Base-by-base conservation (phyloP, 1,140 invertebrate genomes). In the Papilio aristodemus region DNA sequence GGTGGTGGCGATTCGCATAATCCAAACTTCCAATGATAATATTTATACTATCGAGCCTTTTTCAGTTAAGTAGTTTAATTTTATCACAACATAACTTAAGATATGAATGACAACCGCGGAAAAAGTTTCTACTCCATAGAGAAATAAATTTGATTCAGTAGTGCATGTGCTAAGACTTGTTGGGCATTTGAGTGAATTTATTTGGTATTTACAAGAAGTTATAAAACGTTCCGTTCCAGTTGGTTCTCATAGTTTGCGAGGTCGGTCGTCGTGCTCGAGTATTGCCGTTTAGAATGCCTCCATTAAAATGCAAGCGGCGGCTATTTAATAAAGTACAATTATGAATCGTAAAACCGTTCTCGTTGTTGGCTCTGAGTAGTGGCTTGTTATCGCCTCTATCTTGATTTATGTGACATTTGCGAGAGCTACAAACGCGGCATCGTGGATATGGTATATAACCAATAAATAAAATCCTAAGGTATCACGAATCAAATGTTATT, bases 311-410 rank as follows among this genome's bases (percentile, higher is more conserved):
- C 80, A 83, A 82, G 77, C 76, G 78, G 80, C 79, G 74, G 85
- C 75, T 80, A 84, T 90, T 88, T 85, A 90, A 90, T 90, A 90
- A 88, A 89, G 82, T 85, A 86, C 86, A 90, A 90, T 90, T 90
- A 90, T 89, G 87, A 87, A 82, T 90, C 87, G 83, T 90, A 90
- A 90, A 90, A 80, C 82, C 84, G 85, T 89, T 87, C 87, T 77
- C 83, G 85, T 81, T 78, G 84, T 76, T 85, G 83, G 83, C 79
- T 90, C 85, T 87, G 83, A 89, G 79, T 82, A 79, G 76, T 79
- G 76, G 79, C 84, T 85, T 84, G 84, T 89, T 90, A 90, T 90
- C 87, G 84, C 78, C 76, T 66, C 67, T 81, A 87, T 90, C 86
- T 86, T 90, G 87, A 90, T 90, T 90, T 88, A 90, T 86, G 87